Conservation (phyloP, 2,888 invertebrate species). For the Trisateles emortualis region DNA sequence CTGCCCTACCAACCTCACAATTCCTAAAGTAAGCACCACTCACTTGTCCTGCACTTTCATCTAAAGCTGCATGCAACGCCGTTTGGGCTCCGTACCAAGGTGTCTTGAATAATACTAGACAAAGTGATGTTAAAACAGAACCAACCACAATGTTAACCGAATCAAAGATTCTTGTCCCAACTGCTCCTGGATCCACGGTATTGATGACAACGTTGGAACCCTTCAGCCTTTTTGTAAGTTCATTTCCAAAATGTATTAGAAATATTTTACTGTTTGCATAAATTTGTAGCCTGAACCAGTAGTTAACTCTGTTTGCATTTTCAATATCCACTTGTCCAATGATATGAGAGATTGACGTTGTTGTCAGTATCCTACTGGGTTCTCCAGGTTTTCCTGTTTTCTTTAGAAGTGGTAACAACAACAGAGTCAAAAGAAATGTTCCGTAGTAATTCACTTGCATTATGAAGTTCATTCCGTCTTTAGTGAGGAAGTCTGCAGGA, state of each 20-base stretch:
- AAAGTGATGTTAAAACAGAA: slow-evolving; percentile 80
- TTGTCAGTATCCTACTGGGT: slow-evolving; percentile 90
- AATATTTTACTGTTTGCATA: slow-evolving; percentile 90
- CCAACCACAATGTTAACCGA: slow-evolving; percentile 70
- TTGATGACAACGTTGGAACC: slow-evolving; percentile 90
- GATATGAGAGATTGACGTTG: slow-evolving; percentile 90
- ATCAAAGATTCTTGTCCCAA: slow-evolving; percentile 90
- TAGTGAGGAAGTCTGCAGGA: slow-evolving; percentile 77
- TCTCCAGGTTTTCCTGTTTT: slow-evolving; percentile 77
- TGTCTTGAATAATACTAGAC: slow-evolving; percentile 87
- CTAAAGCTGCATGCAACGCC: slow-evolving; percentile 88
- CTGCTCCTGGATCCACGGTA: slow-evolving; percentile 93
- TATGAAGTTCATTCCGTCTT: slow-evolving; percentile 93
- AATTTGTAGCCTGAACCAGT: slow-evolving; percentile 65
- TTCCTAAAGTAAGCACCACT: slow-evolving; percentile 91
- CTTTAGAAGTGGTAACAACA: slow-evolving; percentile 92
- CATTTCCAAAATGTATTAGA: slow-evolving; percentile 89
- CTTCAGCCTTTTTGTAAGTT: slow-evolving; percentile 88
- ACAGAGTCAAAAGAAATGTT: slow-evolving; percentile 94
- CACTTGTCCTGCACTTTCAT: slow-evolving; percentile 88
- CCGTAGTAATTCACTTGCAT: slow-evolving; percentile 97
- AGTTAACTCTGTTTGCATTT: slow-evolving; percentile 86
- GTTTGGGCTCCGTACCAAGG: slow-evolving; percentile 92
- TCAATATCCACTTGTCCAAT: slow-evolving; percentile 88
- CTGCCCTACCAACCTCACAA: slow-evolving; percentile 86